Base-by-base conservation (phyloP, 2,888 invertebrate genomes). In the Melinaea menophilus region DNA sequence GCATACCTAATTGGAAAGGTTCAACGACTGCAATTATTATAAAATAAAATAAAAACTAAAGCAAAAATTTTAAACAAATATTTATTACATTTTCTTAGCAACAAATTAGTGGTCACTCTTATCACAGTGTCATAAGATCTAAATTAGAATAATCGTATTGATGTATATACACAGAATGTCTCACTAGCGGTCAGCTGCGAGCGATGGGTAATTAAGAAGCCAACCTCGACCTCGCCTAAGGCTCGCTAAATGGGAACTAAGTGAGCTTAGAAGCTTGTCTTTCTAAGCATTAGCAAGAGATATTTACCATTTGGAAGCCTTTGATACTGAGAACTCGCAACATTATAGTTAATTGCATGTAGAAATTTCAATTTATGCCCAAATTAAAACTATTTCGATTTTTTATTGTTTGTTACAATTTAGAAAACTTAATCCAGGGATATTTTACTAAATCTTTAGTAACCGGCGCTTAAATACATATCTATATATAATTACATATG, bases 171-270 rank as follows among this genome's bases (percentile, higher is more conserved):
- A 60, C 60, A 67, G 67, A 67, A 66, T 64, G 64, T 84, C 82
- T 81, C 80, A 82, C 81, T 83, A 84, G 86, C 80, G 89, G 89
- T 87, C 88, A 87, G 84, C 84, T 83, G 81, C 82, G 75, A 81
- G 82, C 80, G 86, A 86, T 84, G 81, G 85, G 84, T 88, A 88
- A 90, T 90, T 90, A 89, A 86, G 88, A 83, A 86, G 80, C 79
- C 80, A 81, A 86, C 88, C 88, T 84, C 86, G 81, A 77, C 75
- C 78, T 81, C 76, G 83, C 73, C 75, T 82, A 78, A 82, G 85
- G 83, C 83, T 76, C 73, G 78, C 82, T 84, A 86, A 87, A 87
- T 86, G 82, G 76, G 77, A 76, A 77, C 84, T 85, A 84, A 85
- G 84, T 83, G 82, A 82, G 79, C 81, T 80, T 75, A 77, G 77